Evolutionary conservation across 2,797 vertebrate species (phyloP).

Genomic region (Loriculus beryllinus): DNA sequence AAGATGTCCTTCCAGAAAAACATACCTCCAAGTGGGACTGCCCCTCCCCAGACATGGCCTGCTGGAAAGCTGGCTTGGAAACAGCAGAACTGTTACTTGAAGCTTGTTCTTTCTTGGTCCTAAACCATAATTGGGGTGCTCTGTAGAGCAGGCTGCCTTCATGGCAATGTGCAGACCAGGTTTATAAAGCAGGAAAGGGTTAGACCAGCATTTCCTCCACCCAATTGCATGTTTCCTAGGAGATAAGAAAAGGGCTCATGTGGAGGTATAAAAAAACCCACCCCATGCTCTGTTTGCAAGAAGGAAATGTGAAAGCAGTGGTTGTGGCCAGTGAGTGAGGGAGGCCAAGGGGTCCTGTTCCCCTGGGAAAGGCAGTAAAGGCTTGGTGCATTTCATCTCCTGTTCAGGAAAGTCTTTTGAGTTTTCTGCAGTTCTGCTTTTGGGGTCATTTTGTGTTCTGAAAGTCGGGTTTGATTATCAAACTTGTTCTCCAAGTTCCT

Average conservation of each 20-base stretch:
- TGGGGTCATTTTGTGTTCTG: neutral
- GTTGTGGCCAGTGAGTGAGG: neutral
- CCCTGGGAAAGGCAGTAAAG: neutral
- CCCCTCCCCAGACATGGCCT: rapidly evolving
- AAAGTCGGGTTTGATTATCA: neutral
- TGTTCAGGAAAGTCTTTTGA: neutral
- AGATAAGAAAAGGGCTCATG: neutral
- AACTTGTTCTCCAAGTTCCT: neutral
- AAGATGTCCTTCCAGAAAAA: neutral
- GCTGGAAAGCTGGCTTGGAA: neutral
- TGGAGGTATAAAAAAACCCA: neutral
- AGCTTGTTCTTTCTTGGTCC: neutral
- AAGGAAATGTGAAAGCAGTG: neutral
- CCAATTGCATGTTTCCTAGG: neutral
- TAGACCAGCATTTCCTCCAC: neutral
- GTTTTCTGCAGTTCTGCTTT: neutral
- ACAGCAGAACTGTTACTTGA: neutral
- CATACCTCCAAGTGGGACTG: neutral
- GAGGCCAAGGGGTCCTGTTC: neutral
- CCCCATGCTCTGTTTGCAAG: neutral
- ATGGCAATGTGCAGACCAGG: neutral
- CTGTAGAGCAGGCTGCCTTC: neutral
- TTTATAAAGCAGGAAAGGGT: neutral
- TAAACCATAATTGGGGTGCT: neutral
- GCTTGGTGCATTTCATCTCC: neutral